A percentile compares a stretch with the other conserved stretches of the same genome.
Conservation (phyloP, 2,797 vertebrate genomes). For the Hemitrygon akajei region DNA sequence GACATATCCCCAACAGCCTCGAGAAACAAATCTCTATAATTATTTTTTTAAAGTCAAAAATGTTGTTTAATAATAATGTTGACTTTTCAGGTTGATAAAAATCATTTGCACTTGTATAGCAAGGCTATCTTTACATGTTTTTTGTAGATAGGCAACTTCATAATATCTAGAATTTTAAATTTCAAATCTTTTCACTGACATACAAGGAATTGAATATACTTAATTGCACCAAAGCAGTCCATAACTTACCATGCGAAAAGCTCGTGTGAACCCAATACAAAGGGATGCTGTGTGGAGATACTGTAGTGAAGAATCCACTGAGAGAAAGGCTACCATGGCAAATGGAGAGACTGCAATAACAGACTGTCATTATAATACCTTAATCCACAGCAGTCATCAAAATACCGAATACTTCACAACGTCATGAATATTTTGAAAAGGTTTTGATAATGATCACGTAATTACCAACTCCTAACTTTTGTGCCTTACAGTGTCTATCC, state of each 20-base stretch:
- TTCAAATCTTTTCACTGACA: background rate
- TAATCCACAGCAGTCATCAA: background rate
- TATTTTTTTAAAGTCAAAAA: background rate
- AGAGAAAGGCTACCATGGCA: slow-evolving; percentile 87
- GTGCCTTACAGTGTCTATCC: background rate
- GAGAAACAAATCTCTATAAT: background rate
- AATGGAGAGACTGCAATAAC: slow-evolving; percentile 80
- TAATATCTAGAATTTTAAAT: background rate
- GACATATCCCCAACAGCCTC: background rate
- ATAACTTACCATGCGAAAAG: slow-evolving; percentile 81
- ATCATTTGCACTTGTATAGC: background rate
- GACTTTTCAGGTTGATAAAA: background rate
- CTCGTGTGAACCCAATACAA: slow-evolving; percentile 85
- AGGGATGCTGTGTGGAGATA: slow-evolving; percentile 70
- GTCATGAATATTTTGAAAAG: background rate
- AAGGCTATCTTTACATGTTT: background rate
- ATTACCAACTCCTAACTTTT: background rate
- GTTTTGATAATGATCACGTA: background rate
- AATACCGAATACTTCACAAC: background rate
- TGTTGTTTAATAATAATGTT: background rate
- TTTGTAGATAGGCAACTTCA: background rate
- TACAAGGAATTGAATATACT: background rate
- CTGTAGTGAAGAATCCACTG: slow-evolving; percentile 76
- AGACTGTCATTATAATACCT: slow-evolving; percentile 37
- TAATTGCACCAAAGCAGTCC: background rate